Conservation (phyloP, 2,113 vertebrate genomes). For the Neolamprologus sp. region DNA sequence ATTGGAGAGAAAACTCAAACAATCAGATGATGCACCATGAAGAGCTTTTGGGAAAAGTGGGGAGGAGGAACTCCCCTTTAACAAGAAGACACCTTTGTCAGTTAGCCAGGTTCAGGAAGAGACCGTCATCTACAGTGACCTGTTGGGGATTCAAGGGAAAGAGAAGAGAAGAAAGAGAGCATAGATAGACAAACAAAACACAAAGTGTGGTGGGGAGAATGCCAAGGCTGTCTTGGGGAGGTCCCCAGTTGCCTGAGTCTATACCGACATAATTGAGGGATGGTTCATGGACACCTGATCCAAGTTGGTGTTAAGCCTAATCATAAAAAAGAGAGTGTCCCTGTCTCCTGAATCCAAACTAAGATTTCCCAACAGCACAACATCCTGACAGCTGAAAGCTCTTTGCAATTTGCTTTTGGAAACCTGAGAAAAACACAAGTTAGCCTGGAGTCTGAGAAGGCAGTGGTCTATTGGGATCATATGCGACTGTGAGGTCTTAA, state of each 20-base stretch:
- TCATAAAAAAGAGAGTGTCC: background rate
- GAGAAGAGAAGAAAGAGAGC: background rate
- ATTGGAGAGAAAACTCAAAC: background rate
- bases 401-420: background rate
- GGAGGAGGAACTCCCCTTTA: background rate
- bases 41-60: background rate
- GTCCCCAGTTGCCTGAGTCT: background rate
- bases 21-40: background rate
- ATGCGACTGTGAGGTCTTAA: background rate
- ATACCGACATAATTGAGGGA: background rate
- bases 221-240: background rate
- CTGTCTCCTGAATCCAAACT: background rate
- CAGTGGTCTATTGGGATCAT: background rate
- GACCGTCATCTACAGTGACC: background rate
- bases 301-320: background rate
- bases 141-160: background rate
- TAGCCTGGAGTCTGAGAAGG: background rate
- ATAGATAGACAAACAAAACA: background rate
- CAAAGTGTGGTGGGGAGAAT: background rate
- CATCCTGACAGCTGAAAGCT: background rate
- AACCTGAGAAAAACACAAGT: background rate
- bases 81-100: background rate
- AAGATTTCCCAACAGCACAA: fast-evolving
- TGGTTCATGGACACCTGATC: background rate
- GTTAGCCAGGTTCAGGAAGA: background rate